Conservation (phyloP, 2,113 vertebrate genomes). For the Tympanuchus pallidicinctus region DNA sequence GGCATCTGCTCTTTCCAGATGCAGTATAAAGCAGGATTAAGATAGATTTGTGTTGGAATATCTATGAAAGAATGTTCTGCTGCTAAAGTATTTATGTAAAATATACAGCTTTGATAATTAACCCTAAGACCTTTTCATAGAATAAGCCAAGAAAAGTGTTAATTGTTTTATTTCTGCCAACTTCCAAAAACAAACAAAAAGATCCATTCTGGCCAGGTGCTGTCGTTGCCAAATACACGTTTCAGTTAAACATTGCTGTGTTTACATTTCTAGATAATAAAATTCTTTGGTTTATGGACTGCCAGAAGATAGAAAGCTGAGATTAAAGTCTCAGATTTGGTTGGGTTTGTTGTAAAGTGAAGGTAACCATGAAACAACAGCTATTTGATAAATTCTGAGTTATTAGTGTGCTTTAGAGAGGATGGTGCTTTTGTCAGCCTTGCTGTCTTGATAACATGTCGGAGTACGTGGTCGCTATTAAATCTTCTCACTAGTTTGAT, state of each 20-base stretch:
- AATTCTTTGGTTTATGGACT: slow-evolving; percentile 53
- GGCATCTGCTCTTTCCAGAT: background rate
- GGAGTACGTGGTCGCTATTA: background rate
- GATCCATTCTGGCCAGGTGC: background rate
- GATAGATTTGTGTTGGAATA: background rate
- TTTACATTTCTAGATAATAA: slow-evolving; percentile 58
- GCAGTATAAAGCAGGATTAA: background rate
- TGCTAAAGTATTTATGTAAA: background rate
- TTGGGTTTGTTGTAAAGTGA: background rate
- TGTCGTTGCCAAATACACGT: background rate
- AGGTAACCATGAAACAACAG: background rate
- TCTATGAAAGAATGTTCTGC: background rate
- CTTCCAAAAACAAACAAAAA: background rate
- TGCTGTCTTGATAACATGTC: background rate
- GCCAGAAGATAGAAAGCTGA: slow-evolving; percentile 19
- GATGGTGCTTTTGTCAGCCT: background rate
- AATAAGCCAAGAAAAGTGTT: background rate
- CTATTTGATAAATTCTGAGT: background rate
- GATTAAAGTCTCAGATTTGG: slow-evolving; percentile 29
- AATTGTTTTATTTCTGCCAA: slow-evolving; percentile 13
- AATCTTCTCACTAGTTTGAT: background rate
- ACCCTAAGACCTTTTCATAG: background rate
- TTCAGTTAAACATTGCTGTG: slow-evolving; percentile 31
- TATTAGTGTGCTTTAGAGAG: background rate
- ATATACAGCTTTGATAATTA: background rate